Base-by-base conservation (phyloP, 2,888 invertebrate genomes). In the Campoplex capitator region DNA sequence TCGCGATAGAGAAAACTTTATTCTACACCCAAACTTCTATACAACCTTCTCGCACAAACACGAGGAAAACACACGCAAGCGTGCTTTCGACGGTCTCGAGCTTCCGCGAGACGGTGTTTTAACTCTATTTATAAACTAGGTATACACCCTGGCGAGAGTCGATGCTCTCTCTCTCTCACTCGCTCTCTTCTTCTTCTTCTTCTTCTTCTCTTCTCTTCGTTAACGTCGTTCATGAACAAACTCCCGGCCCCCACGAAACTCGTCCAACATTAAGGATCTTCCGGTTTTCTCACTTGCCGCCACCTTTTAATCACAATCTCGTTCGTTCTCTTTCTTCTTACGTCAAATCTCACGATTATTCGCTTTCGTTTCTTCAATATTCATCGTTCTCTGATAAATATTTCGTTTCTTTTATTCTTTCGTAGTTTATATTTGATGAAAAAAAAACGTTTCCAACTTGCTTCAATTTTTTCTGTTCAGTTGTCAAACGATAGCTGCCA, bases 71-170 rank as follows among this genome's bases (percentile, higher is more conserved):
- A 67, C 56, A 56, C 73, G 68, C 76, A 62, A 13, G 76, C 62
- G 76, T 62, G 54, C 51, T 51, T 16, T 38, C 38, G 28, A 65
- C 32, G 16, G 9, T 48, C 48, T 13, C 48, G 23, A 38, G 75
- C 70, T 83, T 83, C 68, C 83, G 42, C 75, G 67, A 81, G 81
- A 75, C 76, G 70, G 51, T 83, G 70, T 83, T 76, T 83, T 77
- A 76, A 77, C 56, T 77, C 91, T 94, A 94, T 94, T 94, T 92
- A 93, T 94, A 94, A 88, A 83, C 83, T 86, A 73, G 83, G 89
- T 91, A 91, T 92, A 92, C 90, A 93, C 93, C 93, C 93, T 93
- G 93, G 94, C 90, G 88, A 84, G 58, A 65, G 54, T 54, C 35
- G 48, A 65, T 54, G 48, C 38, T 76, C 42, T 38, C 68, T 75